Evolutionary conservation across 1,140 invertebrate species (phyloP).

Genomic region (Scaptomyza hsui): DNA sequence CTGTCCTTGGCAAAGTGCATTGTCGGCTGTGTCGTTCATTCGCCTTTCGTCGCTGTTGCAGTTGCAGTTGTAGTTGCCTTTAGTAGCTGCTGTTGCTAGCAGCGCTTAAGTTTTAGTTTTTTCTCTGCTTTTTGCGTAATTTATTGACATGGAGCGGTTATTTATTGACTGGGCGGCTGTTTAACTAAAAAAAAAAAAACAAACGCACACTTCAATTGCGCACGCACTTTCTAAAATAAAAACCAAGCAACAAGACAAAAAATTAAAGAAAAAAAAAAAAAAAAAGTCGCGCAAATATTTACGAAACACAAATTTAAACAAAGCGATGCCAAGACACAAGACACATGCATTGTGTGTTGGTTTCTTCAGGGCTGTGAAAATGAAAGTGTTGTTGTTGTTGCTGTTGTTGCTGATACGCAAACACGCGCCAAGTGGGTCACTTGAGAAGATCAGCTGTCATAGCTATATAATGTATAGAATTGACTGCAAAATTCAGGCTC

Average conservation of each 20-base stretch:
- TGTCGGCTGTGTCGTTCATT: slow-evolving; percentile 63
- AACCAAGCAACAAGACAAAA: slow-evolving; percentile 22
- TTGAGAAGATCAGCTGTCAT: slow-evolving; percentile 77
- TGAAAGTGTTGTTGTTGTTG: slow-evolving; percentile 64
- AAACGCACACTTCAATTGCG: slow-evolving; percentile 69
- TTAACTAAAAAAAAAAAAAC: slow-evolving; percentile 38
- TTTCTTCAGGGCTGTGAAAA: slow-evolving; percentile 60
- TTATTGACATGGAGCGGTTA: slow-evolving; percentile 76
- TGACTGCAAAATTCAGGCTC: slow-evolving; percentile 65
- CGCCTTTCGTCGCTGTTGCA: slow-evolving; percentile 34
- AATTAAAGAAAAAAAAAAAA: slow-evolving; percentile 22
- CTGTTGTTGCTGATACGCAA: slow-evolving; percentile 49
- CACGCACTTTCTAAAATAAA: slow-evolving; percentile 82
- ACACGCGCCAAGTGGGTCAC: slow-evolving; percentile 72
- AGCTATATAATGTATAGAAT: slow-evolving; percentile 20
- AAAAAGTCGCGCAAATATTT: slow-evolving; percentile 63
- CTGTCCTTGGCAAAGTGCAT: slow-evolving; percentile 84
- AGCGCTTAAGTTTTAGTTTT: slow-evolving; percentile 35
- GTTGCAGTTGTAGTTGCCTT: slow-evolving; percentile 1
- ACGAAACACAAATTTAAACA: slow-evolving; percentile 72
- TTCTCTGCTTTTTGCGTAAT: slow-evolving; percentile 59
- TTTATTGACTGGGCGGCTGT: slow-evolving; percentile 72
- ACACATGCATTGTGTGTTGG: slow-evolving; percentile 65
- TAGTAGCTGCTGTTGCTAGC: slow-evolving; percentile 21
- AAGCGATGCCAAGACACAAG: slow-evolving; percentile 61